phyloP scores from a whole-genome alignment of 2,797 vertebrate species.

The Halcyon leucocephala region DNA sequence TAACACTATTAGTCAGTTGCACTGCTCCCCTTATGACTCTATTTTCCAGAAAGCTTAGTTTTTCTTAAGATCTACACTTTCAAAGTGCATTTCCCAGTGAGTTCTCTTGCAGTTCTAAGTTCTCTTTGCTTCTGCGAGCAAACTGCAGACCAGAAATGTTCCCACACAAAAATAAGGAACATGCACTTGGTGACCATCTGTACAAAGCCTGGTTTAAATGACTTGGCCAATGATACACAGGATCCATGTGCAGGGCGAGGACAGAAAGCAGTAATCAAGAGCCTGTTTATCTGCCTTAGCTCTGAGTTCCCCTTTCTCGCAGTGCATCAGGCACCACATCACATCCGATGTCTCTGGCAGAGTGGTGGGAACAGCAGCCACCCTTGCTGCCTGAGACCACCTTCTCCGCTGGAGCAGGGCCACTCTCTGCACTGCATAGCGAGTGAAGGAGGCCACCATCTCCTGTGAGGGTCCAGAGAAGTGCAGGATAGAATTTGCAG shows the following conservation, averaged over 20 bases:
- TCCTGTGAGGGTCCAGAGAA: neutral
- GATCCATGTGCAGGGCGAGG: neutral
- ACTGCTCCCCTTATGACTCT: neutral
- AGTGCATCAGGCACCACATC: accelerated
- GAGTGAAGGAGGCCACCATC: accelerated
- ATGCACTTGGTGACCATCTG: neutral
- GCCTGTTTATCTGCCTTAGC: neutral
- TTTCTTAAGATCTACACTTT: neutral
- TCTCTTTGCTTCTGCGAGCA: neutral
- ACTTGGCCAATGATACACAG: neutral
- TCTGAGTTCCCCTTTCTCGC: neutral
- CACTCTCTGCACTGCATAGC: accelerated
- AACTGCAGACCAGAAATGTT: neutral
- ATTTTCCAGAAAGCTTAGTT: neutral
- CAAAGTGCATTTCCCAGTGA: neutral
- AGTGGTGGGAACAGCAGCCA: neutral
- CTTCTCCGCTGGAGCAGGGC: neutral
- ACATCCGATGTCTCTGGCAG: accelerated
- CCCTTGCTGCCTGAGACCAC: accelerated
- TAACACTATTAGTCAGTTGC: neutral
- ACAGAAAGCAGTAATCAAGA: neutral
- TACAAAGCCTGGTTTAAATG: neutral
- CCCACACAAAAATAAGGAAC: neutral
- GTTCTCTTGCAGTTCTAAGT: neutral
- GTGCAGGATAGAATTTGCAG: neutral